Percentiles rank a stretch among this genome's conserved stretches.
These are phyloP conservation scores for Heterocephalus glaber DNA, from an alignment of 2,113 vertebrate species.

Conservation along the genomic window DNA sequence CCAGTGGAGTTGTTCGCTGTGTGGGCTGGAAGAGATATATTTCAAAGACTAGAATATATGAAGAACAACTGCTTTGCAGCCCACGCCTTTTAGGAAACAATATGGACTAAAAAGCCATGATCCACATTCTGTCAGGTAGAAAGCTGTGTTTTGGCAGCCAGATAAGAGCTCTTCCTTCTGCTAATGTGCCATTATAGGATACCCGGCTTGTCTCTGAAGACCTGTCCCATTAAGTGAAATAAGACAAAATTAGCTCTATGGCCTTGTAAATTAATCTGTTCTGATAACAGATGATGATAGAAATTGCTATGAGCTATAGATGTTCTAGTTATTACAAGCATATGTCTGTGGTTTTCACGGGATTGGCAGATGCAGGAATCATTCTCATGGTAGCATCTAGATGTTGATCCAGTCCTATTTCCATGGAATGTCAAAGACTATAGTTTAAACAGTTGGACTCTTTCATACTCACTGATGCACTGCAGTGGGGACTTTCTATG, in stretches of 20 bases:
- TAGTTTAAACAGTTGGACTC: not conserved
- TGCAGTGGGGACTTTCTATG: not conserved
- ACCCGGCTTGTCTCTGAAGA: constrained; percentile 8
- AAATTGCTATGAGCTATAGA: not conserved
- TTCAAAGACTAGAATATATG: not conserved
- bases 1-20: not conserved
- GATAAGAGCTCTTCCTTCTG: not conserved
- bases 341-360: not conserved
- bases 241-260: constrained; percentile 34
- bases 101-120: not conserved
- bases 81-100: constrained; percentile 28
- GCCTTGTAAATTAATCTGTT: constrained; percentile 48
- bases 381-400: not conserved
- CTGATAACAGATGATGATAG: not conserved
- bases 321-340: constrained; percentile 11
- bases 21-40: not conserved
- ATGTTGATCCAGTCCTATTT: not conserved
- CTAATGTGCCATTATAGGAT: not conserved
- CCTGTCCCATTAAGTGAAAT: constrained; percentile 40
- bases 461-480: not conserved
- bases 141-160: not conserved
- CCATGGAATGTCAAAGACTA: not conserved
- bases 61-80: not conserved
- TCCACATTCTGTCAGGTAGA: constrained; percentile 2
- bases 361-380: not conserved